These are phyloP conservation scores for Mormyrus hasselquistii DNA, from an alignment of 2,797 vertebrate genomes.

Conservation along the genomic window DNA sequence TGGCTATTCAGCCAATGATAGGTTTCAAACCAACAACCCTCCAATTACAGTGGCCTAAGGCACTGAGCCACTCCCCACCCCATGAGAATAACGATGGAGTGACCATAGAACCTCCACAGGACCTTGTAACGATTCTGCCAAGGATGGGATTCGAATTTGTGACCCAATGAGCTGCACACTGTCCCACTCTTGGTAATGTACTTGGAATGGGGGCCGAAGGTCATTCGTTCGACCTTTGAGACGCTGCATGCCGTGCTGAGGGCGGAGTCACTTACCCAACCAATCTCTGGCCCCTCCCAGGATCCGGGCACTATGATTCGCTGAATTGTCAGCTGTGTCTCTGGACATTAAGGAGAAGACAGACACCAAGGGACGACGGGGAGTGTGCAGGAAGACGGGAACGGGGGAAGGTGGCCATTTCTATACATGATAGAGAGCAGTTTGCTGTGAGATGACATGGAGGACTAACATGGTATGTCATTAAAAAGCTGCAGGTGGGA, in stretches of 20 bases:
- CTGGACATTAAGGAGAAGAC: slow-evolving; percentile 42
- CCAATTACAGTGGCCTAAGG: background rate
- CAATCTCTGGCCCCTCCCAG: slow-evolving; percentile 40
- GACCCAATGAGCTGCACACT: background rate
- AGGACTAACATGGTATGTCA: background rate
- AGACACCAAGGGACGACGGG: background rate
- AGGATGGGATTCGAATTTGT: background rate
- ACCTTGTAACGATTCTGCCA: background rate
- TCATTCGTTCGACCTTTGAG: slow-evolving; percentile 38
- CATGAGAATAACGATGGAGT: background rate
- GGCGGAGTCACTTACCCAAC: slow-evolving; percentile 34
- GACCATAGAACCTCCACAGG: background rate
- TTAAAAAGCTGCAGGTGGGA: background rate
- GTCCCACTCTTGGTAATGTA: background rate
- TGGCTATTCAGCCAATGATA: background rate
- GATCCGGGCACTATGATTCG: slow-evolving; percentile 43
- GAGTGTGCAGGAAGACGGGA: background rate
- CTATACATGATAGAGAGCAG: background rate
- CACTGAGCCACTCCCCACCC: background rate
- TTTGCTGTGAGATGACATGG: background rate
- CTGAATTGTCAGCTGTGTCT: slow-evolving; percentile 41
- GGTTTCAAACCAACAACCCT: background rate
- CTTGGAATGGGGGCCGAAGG: background rate
- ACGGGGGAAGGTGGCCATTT: background rate
- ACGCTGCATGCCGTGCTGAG: slow-evolving; percentile 43